Evolutionary conservation across 2,113 vertebrate genomes (phyloP), one percentile per base, ranked within the genome.

Genomic region (Pygoscelis antarcticus): DNA sequence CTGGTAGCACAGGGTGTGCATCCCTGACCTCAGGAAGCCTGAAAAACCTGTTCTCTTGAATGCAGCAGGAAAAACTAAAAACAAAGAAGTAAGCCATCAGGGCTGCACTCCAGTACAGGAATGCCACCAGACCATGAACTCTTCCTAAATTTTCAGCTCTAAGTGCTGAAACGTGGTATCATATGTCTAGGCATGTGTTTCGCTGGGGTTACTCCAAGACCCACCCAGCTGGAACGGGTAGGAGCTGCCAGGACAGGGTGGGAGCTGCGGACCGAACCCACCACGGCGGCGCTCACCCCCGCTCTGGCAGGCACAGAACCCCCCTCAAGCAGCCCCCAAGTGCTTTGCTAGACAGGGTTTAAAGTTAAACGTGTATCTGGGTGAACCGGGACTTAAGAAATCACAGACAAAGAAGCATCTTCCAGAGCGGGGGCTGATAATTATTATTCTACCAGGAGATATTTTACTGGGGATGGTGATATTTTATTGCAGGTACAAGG

Each of bases 31-130:
- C 90, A 92, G 95, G 95, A 92, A 96, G 96, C 97, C 76, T 83
- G 97, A 96, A 96, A 97, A 97, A 95, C 95, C 96, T 94, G 97
- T 94, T 96, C 90, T 81, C 69, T 62, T 94, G 78, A 94, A 52
- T 16, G 75, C 57, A 93, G 89, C 87, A 93, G 93, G 94, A 96
- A 96, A 96, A 96, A 79, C 57, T 44, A 16, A 96, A 95, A 96
- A 93, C 89, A 91, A 93, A 96, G 87, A 40, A 77, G 62, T 14
- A 38, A 81, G 74, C 61, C 89, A 71, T n/a, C 6, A 19, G 49
- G 83, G 34, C 69, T 87, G 87, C 54, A 19, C 77, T 66, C 22
- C 3, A 0, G 30, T 47, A 49, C 74, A 88, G 70, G 75, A 96
- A 89, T 57, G 89, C 61, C 83, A 91, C 30, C 38, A 76, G 77